phyloP scores from a whole-genome alignment of 2,888 invertebrate species.

The Limenitis arthemis region DNA sequence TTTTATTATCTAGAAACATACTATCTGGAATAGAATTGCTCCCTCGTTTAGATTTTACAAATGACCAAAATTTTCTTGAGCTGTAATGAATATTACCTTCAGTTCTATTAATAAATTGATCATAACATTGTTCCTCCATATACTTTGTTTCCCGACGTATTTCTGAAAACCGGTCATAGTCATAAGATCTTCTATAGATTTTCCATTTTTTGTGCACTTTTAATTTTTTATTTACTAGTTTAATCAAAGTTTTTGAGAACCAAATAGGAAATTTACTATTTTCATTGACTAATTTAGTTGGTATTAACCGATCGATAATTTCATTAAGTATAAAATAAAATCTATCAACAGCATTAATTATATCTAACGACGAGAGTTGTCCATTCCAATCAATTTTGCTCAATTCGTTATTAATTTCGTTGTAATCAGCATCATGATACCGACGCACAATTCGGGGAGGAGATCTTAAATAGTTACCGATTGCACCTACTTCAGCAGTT shows the following conservation, averaged over 20 bases:
- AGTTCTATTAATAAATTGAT: too few species aligned
- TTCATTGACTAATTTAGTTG: neutral
- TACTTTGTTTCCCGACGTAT: too few species aligned
- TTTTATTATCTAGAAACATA: too few species aligned
- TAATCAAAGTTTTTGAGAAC: neutral
- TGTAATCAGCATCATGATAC: neutral
- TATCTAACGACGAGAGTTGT: neutral
- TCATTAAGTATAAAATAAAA: neutral
- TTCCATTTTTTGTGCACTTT: slow-evolving; percentile 4
- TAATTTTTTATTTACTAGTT: slow-evolving; percentile 1
- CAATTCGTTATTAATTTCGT: neutral
- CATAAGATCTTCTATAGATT: neutral
- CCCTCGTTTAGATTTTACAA: too few species aligned
- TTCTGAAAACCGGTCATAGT: slow-evolving; percentile 1
- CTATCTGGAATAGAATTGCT: too few species aligned
- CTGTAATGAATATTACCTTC: too few species aligned
- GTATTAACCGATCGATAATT: neutral
- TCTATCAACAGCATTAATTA: neutral
- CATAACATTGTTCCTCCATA: too few species aligned
- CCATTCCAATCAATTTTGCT: neutral
- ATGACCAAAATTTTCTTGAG: too few species aligned
- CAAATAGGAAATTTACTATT: neutral
- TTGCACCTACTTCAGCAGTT: too few species aligned
- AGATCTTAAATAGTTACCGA: too few species aligned
- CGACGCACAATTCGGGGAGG: neutral